Evolutionary conservation across 2,113 vertebrate genomes (phyloP), one percentile per base, ranked within the genome.

Genomic region (Colaptes auratus): DNA sequence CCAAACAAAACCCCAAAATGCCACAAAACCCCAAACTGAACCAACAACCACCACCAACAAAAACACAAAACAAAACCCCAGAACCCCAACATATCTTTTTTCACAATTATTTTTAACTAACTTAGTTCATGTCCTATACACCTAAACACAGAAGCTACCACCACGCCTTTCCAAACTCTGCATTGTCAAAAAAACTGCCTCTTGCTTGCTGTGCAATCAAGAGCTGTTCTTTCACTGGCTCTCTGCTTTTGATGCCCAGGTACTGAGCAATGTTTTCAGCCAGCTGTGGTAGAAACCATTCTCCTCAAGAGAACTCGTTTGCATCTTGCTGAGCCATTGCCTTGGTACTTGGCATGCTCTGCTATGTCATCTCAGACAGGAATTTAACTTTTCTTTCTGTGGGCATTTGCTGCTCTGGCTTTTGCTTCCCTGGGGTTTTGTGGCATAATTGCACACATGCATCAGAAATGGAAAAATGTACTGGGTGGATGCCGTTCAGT

Each of bases 11-110:
- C 25, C 16, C 14, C 24, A 24, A 16, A 6, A 15, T 39, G 39
- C 8, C 12, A 0, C 23, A 58, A 39, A 12, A 1, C 3, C 36
- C 15, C 23, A 52, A 56, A 59, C 16, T 52, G 50, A 55, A 31
- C 30, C 9, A 35, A 35, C 18, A 55, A 53, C 25, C 39, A 39
- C 19, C 20, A 59, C 12, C 42, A 35, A 7, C n/a, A 64, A 64
- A 28, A n/a, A 19, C 15, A n/a, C 31, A 18, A 13, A 5, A 10
- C 15, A 16, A 0, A 30, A 42, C 28, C 27, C 14, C 30, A 46
- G 7, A 21, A 20, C 8, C 9, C 33, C 44, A 35, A 11, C 3
- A 15, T 0, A 1, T 9, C 13, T 10, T 4, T 21, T 28, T 30
- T 65, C 53, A 56, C 27, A 61, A 6, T 21, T 75, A 19, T 6